Base-by-base conservation (phyloP, 1,140 invertebrate genomes). In the Drosophila miranda region DNA sequence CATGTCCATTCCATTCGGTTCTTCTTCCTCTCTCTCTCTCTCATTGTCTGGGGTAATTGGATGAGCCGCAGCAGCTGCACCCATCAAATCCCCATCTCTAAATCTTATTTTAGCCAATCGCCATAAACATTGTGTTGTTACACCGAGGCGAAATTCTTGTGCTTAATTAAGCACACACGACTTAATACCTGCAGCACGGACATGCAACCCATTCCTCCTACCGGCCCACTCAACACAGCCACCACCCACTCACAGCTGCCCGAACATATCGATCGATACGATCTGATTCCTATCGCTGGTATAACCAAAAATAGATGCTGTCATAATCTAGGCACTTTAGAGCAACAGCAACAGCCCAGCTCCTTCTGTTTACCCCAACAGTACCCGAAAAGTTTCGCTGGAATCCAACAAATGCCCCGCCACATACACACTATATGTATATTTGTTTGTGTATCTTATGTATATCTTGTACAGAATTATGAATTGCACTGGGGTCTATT, bases 161-260 rank as follows among this genome's bases (percentile, higher is more conserved):
- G 75, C 75, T 75, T 87, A 84, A 84, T 84, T 86, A 84, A 86
- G 81, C 77, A 54, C 68, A 62, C 68, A 62, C 53, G 67, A 62
- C 80, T 75, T 78, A 83, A 84, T 76, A 69, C 68, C 79, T 75
- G 66, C 77, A 75, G 28, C 70, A 60, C 55, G 64, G 56, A 56
- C 46, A 57, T 63, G 41, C 13, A 9, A 14, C 16, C 41, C 19
- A 19, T 19, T 19, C 2, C 19, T 19, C 2, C 19, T 19, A 19
- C 19, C 19, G 19, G 19, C 1, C 19, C 41, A 45, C 21, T 26
- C 23, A 26, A 26, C 23, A 26, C n/a, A 28, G 21, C 57, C 62
- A 74, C 52, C 61, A 56, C 46, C 59, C 69, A 79, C 59, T 55
- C 28, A 46, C 61, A 67, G 72, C 70, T 67, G 61, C 61, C 50